Evolutionary conservation across 64 coral and sea anemone species (phyloP), one percentile per base, ranked within the genome.

Genomic region (Montipora capricornis): DNA sequence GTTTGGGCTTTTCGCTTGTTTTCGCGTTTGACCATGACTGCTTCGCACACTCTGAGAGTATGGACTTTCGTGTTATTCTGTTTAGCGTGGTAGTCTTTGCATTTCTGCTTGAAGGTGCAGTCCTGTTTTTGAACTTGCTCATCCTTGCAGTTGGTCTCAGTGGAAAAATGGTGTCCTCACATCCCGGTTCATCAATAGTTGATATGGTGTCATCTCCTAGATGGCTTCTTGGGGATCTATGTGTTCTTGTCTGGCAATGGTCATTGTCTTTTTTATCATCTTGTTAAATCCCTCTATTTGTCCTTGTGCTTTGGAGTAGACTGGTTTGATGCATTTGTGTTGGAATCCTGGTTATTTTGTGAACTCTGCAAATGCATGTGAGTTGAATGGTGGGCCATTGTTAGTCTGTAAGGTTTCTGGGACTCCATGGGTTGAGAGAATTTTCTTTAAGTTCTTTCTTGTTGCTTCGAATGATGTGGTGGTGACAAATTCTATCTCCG

Each of bases 1-100:
- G 92, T 94, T 16, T 97, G 68, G 79, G 62, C 92, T 50, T 92
- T 96, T 24, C 14, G 5, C 75, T 96, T 96, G 17, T 50, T 93
- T 10, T 91, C 88, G 45, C 52, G 47, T 44, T 96, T 96, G n/a
- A 94, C 92, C 4, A 93, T 17, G 24, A 93, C 82, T 3, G 87
- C 74, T 15, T 93, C 59, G 19, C 85, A 79, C 1, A 51, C n/a
- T 78, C 70, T 78, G 7, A 96, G 20, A 7, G 20, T 79, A 14
- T 51, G 46, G 1, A 15, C 3, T 79, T 17, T 79, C 8, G 84
- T 62, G 17, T 79, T 93, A 47, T 91, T 73, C 47, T 49, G 19
- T 75, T 96, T 78, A 53, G 90, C 92, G 10, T 94, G 88, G 67
- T 91, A 91, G 49, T 69, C 45, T 67, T 94, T 94, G 78, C 20